Evolutionary conservation across 2,888 invertebrate species (phyloP).

Genomic region (Eretmocerus hayati): DNA sequence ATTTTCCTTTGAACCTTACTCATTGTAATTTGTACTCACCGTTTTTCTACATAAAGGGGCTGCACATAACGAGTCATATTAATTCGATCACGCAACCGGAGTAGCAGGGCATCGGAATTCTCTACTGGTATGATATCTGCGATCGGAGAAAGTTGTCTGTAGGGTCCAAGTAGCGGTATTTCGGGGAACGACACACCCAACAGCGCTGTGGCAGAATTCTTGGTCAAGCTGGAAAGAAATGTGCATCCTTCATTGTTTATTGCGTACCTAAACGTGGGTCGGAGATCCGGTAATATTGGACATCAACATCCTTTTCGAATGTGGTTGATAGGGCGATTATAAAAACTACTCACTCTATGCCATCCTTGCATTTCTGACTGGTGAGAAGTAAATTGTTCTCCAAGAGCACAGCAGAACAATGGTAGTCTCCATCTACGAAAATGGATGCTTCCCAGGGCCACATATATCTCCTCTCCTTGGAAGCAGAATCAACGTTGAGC

Average conservation of each 20-base stretch:
- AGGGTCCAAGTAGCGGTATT: conserved; percentile 55
- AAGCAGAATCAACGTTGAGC: conserved; percentile 22
- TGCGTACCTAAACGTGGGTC: too few relatives aligned
- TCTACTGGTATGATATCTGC: conserved; percentile 54
- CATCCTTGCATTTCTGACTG: conserved; percentile 48
- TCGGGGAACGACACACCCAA: conserved; percentile 63
- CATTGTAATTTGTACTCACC: conserved; percentile 44
- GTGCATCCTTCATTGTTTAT: too few relatives aligned
- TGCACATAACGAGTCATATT: conserved; percentile 59
- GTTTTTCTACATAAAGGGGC: conserved; percentile 54
- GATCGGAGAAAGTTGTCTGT: conserved; percentile 63
- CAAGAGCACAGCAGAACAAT: conserved; percentile 64
- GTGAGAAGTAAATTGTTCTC: conserved; percentile 61
- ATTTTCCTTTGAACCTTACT: background rate
- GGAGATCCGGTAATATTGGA: too few relatives aligned
- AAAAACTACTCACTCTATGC: conserved; percentile 44
- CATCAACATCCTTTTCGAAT: too few relatives aligned
- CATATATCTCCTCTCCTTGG: conserved; percentile 35
- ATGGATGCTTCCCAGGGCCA: conserved; percentile 73
- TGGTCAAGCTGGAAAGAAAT: conserved; percentile 49
- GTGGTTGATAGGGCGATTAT: too few relatives aligned
- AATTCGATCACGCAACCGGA: conserved; percentile 57
- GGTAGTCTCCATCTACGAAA: conserved; percentile 62
- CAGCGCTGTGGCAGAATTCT: conserved; percentile 57
- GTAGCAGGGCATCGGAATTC: conserved; percentile 55